Percentiles rank a stretch among this genome's conserved stretches.
Evolutionary conservation across 2,888 invertebrate species (phyloP).

Genomic region (Melangyna quadrimaculata): DNA sequence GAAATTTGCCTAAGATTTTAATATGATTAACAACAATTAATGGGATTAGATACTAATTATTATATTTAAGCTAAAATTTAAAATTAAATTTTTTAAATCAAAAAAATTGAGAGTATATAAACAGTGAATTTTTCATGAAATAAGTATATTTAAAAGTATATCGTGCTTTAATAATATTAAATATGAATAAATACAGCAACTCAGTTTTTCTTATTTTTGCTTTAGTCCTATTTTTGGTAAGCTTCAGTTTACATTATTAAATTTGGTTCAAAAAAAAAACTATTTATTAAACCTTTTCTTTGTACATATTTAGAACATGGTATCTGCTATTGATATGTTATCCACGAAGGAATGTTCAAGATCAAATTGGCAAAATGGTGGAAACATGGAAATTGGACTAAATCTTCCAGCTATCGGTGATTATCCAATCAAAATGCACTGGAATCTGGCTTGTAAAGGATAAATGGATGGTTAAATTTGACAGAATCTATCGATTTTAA

Average conservation of each 20-base stretch:
- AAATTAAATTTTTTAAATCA: neutral
- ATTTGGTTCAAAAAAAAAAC: too few relatives aligned
- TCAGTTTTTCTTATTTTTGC: neutral
- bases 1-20: neutral
- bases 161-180: neutral
- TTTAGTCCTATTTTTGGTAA: neutral
- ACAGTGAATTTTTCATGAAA: neutral
- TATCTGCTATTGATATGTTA: neutral
- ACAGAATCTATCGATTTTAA: too few relatives aligned
- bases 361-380: neutral
- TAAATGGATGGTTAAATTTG: neutral
- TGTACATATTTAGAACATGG: too few relatives aligned
- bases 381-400: neutral
- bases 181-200: neutral
- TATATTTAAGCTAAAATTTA: neutral
- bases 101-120: neutral
- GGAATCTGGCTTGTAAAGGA: neutral
- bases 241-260: too few relatives aligned
- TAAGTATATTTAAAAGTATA: neutral
- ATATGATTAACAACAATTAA: neutral
- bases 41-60: neutral
- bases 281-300: too few relatives aligned
- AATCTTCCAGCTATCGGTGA: neutral
- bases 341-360: neutral
- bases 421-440: neutral